Conservation (phyloP, 2,888 invertebrate species). For the Elmis aenea region DNA sequence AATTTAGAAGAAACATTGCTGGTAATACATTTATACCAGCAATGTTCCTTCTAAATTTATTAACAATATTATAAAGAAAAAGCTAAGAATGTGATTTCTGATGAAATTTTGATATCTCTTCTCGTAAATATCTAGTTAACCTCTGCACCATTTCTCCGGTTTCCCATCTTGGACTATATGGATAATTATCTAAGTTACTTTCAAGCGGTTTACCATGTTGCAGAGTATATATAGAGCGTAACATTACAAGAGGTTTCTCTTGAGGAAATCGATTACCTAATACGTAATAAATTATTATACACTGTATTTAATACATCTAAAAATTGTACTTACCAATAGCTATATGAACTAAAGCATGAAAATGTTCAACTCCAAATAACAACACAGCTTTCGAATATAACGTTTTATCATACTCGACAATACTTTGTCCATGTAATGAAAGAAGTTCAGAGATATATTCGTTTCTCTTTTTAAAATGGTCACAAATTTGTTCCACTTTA, state of each 20-base stretch:
- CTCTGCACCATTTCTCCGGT: constrained; percentile 35
- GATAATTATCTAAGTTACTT: constrained; percentile 30
- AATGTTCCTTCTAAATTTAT: too few relatives aligned
- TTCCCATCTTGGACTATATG: constrained; percentile 37
- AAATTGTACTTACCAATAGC: constrained; percentile 46
- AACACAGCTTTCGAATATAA: constrained; percentile 51
- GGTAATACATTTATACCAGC: too few relatives aligned
- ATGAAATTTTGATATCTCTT: constrained; percentile 28
- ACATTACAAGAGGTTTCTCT: constrained; percentile 50
- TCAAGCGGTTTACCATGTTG: constrained; percentile 28
- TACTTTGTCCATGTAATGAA: constrained; percentile 42
- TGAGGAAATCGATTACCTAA: constrained; percentile 50
- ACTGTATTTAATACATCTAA: not conserved
- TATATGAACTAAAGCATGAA: constrained; percentile 59
- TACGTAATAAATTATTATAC: constrained; percentile 8
- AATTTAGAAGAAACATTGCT: too few relatives aligned
- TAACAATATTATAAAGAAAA: too few relatives aligned
- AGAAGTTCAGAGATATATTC: constrained; percentile 47
- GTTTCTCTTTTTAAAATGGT: constrained; percentile 44
- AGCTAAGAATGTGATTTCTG: too few relatives aligned
- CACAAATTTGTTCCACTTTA: constrained; percentile 43
- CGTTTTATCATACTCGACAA: constrained; percentile 50
- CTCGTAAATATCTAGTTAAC: constrained; percentile 32
- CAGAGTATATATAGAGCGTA: constrained; percentile 56
- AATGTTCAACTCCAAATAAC: constrained; percentile 58